Evolutionary conservation across 2,888 invertebrate genomes (phyloP).

Genomic region (Keiferia lycopersicella): DNA sequence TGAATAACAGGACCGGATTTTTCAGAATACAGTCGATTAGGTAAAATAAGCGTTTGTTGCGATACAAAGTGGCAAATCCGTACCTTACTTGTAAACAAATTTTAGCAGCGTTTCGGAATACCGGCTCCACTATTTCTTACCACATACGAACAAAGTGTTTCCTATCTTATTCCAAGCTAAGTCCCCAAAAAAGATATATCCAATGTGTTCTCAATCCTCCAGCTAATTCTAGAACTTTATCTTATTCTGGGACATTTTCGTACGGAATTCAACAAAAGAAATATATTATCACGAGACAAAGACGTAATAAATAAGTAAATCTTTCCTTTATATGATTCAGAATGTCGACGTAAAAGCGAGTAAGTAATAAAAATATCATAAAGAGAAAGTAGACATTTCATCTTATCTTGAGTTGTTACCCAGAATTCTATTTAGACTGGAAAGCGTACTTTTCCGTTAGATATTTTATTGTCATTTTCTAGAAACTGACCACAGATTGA

Average conservation of each 20-base stretch:
- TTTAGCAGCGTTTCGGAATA: no score
- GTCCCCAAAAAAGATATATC: neutral
- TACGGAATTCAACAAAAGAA: neutral
- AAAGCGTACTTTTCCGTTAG: neutral
- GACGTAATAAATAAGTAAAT: constrained; percentile 8
- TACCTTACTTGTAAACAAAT: no score
- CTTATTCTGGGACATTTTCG: constrained; percentile 1
- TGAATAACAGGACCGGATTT: no score
- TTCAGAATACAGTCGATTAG: no score
- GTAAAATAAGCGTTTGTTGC: no score
- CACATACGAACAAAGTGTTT: no score
- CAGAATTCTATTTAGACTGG: neutral
- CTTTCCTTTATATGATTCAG: neutral
- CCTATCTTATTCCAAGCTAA: neutral
- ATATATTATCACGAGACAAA: constrained; percentile 6
- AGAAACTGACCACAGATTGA: no score
- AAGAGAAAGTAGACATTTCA: constrained; percentile 16
- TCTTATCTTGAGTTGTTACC: constrained; percentile 4
- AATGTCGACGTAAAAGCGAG: constrained; percentile 25
- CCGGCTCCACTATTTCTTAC: no score
- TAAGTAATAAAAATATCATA: constrained; percentile 29
- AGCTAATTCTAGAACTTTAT: constrained; percentile 1
- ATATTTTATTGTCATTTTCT: neutral
- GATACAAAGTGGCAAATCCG: no score
- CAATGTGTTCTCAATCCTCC: neutral